Percentiles rank a stretch among this genome's conserved stretches.
Conservation (phyloP, 2,797 vertebrate genomes). For the Pseudochromis fuscus region DNA sequence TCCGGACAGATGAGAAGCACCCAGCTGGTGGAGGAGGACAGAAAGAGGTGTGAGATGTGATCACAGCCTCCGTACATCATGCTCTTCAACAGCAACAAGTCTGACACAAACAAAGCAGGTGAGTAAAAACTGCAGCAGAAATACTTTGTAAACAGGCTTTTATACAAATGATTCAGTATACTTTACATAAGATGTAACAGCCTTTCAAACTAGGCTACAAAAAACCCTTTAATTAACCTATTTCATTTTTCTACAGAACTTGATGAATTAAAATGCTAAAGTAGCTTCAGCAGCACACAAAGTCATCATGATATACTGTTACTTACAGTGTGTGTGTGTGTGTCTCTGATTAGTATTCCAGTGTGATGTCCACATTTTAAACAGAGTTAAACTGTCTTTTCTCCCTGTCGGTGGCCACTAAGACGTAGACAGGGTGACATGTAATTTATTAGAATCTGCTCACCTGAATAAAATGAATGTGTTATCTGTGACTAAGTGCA, state of each 20-base stretch:
- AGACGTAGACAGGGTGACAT: background rate
- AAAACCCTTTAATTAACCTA: no score
- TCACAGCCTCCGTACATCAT: slow-evolving; percentile 61
- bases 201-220: background rate
- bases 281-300: background rate
- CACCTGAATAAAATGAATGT: slow-evolving; percentile 50
- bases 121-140: slow-evolving; percentile 45
- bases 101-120: slow-evolving; percentile 49
- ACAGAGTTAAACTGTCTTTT: background rate
- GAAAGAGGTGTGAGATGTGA: slow-evolving; percentile 55
- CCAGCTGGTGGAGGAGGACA: slow-evolving; percentile 55
- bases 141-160: background rate
- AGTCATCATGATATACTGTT: background rate
- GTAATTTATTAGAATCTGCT: slow-evolving; percentile 28
- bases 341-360: background rate
- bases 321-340: background rate
- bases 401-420: background rate
- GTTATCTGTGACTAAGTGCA: slow-evolving; percentile 62
- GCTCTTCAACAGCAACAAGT: slow-evolving; percentile 46
- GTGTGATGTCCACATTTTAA: background rate
- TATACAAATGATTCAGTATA: background rate
- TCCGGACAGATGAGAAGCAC: slow-evolving; percentile 61
- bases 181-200: background rate
- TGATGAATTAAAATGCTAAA: no score
- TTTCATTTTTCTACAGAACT: no score